phyloP scores from a whole-genome alignment of 2,113 vertebrate genomes.

The Benthochromis sp. region DNA sequence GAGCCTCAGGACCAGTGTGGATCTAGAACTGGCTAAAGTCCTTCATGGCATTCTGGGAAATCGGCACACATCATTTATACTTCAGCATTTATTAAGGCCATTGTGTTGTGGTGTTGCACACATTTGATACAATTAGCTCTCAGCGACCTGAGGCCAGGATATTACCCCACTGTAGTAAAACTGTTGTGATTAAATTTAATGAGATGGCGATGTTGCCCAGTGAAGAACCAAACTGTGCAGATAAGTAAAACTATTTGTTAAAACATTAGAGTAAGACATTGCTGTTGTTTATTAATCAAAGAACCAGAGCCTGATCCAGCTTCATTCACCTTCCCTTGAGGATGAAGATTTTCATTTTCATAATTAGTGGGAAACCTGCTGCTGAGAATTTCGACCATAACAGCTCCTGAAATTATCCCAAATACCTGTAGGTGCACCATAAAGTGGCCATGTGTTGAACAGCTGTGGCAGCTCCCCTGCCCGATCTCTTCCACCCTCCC shows the following conservation, averaged over 20 bases:
- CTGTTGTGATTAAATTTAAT: constrained; percentile 21
- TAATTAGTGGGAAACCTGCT: not conserved
- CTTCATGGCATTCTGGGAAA: constrained; percentile 40
- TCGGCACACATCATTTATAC: constrained; percentile 52
- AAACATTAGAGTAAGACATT: not conserved
- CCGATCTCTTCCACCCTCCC: not conserved
- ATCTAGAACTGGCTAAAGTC: not conserved
- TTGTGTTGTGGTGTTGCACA: not conserved
- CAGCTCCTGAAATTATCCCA: constrained; percentile 45
- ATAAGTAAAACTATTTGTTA: not conserved
- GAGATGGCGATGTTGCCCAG: not conserved
- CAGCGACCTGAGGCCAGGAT: constrained; percentile 15
- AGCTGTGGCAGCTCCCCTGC: constrained; percentile 41
- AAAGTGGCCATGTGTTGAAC: constrained; percentile 48
- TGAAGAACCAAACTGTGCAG: not conserved
- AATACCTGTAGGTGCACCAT: constrained; percentile 58
- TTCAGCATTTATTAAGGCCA: constrained; percentile 34
- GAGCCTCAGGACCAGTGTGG: not conserved
- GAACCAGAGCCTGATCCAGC: not conserved
- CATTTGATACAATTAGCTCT: constrained; percentile 5
- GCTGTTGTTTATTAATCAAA: not conserved
- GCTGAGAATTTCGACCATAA: not conserved
- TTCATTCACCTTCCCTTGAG: fast-evolving
- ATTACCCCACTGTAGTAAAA: constrained; percentile 15
- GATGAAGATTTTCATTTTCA: not conserved